Percentiles rank a stretch among this genome's conserved stretches.
phyloP scores from a whole-genome alignment of 2,113 vertebrate genomes.

The Tyto alba region DNA sequence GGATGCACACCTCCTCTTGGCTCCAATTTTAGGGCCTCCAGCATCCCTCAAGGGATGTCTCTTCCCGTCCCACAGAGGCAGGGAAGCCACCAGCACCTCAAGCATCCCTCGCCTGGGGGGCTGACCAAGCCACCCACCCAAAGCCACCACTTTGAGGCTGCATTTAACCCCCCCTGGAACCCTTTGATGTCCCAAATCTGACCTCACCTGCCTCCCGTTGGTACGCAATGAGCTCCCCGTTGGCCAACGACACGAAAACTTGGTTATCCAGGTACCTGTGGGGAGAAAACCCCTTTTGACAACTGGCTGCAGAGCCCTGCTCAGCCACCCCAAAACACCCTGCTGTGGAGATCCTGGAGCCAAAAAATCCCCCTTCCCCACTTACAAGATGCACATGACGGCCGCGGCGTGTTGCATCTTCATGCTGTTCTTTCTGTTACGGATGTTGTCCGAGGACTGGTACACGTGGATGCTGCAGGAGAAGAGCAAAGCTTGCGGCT shows the following conservation, averaged over 20 bases:
- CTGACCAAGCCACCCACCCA: background rate
- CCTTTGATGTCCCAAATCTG: fast-evolving
- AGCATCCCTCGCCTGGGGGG: background rate
- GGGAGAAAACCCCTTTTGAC: background rate
- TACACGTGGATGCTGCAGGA: constrained; percentile 91
- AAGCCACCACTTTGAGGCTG: background rate
- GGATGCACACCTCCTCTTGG: background rate
- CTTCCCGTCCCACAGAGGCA: background rate
- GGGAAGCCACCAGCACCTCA: background rate
- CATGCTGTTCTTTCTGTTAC: constrained; percentile 98
- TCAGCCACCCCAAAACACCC: background rate
- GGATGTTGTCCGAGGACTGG: constrained; percentile 97
- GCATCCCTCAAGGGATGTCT: background rate
- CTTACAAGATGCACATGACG: constrained; percentile 93
- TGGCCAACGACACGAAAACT: constrained; percentile 95
- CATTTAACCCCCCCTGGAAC: background rate
- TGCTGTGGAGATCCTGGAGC: fast-evolving
- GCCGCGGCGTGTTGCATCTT: constrained; percentile 94
- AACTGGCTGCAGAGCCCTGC: background rate
- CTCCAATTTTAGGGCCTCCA: background rate
- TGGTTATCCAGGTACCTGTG: constrained; percentile 93
- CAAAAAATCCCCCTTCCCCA: fast-evolving
- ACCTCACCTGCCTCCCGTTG: constrained; percentile 92
- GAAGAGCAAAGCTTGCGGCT: background rate
- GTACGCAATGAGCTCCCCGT: constrained; percentile 91